Conservation (phyloP, 2,888 invertebrate species). For the Harpagoxenus sublaevis region DNA sequence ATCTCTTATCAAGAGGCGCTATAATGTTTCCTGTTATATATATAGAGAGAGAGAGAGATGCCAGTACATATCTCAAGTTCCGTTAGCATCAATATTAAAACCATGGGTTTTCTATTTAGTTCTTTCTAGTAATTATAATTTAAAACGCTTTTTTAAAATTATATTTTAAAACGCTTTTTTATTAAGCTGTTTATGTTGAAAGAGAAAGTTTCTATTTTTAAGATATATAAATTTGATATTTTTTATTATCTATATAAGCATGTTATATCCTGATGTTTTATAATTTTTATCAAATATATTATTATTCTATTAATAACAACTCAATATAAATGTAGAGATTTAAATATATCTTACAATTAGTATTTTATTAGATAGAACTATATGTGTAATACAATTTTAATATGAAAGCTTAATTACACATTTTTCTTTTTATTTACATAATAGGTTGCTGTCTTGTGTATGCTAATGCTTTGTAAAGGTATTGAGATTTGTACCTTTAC, state of each 20-base stretch:
- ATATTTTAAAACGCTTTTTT: not conserved
- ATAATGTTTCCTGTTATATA: not conserved
- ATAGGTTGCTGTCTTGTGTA: not conserved
- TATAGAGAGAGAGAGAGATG: too few species aligned
- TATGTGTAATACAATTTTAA: not conserved
- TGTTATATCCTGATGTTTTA: not conserved
- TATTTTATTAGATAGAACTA: not conserved
- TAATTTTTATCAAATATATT: not conserved
- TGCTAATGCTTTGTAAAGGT: not conserved
- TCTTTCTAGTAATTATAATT: slow-evolving; percentile 4
- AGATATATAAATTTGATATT: not conserved
- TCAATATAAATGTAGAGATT: not conserved
- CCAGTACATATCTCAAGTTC: not conserved
- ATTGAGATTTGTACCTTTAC: not conserved
- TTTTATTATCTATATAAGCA: not conserved
- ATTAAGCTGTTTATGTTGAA: not conserved
- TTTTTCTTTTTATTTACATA: not conserved
- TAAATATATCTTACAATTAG: not conserved
- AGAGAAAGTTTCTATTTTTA: not conserved
- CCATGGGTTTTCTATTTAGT: not conserved
- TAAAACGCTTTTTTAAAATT: not conserved
- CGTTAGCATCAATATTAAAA: not conserved
- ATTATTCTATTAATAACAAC: not conserved
- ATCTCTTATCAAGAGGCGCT: not conserved
- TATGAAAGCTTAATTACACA: not conserved